Evolutionary conservation across 2,797 vertebrate genomes (phyloP).

Genomic region (Octomys mimax): DNA sequence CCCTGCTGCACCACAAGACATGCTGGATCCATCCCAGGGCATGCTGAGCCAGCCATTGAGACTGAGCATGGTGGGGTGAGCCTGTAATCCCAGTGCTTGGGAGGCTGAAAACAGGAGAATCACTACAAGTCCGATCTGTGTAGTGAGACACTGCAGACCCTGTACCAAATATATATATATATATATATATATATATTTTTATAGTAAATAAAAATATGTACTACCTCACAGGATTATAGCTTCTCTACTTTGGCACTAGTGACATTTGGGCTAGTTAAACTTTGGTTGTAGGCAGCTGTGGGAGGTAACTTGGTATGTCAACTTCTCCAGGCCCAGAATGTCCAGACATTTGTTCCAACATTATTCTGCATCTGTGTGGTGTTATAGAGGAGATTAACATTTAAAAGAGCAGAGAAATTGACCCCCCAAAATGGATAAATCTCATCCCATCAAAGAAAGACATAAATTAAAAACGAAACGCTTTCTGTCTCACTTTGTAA

Average conservation of each 20-base stretch:
- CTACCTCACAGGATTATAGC: background rate
- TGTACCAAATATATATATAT: too few relatives aligned
- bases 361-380: background rate
- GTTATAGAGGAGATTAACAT: background rate
- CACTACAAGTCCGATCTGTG: too few relatives aligned
- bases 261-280: background rate
- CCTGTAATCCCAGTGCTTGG: too few relatives aligned
- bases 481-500: background rate
- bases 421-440: background rate
- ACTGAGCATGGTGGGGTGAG: too few relatives aligned
- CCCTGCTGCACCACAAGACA: too few relatives aligned
- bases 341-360: background rate
- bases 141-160: too few relatives aligned
- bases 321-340: background rate
- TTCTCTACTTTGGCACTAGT: background rate
- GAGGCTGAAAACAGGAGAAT: too few relatives aligned
- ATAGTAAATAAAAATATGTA: too few relatives aligned
- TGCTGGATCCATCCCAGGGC: too few relatives aligned
- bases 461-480: background rate
- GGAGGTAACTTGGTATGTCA: background rate
- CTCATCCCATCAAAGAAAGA: background rate
- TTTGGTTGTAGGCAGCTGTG: background rate
- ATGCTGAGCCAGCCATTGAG: too few relatives aligned
- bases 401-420: background rate
- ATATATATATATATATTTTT: too few relatives aligned